phyloP scores from a whole-genome alignment of 2,888 invertebrate species.

The Ceriagrion tenellum region DNA sequence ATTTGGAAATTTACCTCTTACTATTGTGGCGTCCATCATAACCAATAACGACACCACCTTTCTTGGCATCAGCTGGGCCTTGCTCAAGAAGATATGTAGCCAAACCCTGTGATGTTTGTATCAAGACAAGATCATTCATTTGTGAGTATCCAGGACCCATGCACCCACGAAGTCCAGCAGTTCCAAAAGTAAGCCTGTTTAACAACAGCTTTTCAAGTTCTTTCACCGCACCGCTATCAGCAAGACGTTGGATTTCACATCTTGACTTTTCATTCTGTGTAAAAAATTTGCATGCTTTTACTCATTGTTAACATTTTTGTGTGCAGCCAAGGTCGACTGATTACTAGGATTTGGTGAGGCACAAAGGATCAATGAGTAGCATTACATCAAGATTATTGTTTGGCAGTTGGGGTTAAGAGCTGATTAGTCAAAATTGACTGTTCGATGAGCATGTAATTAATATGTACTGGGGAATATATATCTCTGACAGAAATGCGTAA shows the following conservation, averaged over 20 bases:
- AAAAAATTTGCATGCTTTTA: slow-evolving; percentile 63
- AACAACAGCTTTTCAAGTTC: slow-evolving; percentile 84
- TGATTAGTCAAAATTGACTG: too few relatives aligned
- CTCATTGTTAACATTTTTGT: background rate
- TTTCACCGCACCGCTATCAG: slow-evolving; percentile 80
- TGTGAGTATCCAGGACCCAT: slow-evolving; percentile 96
- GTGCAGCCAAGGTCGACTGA: too few relatives aligned
- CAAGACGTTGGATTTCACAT: slow-evolving; percentile 82
- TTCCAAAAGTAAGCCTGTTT: slow-evolving; percentile 90
- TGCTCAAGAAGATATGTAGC: slow-evolving; percentile 84
- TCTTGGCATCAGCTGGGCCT: slow-evolving; percentile 78
- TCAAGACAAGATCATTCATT: slow-evolving; percentile 97
- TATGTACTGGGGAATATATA: too few relatives aligned
- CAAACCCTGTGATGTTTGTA: slow-evolving; percentile 96
- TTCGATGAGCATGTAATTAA: too few relatives aligned
- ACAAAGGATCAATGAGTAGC: too few relatives aligned
- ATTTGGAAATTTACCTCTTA: slow-evolving; percentile 82
- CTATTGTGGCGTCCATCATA: slow-evolving; percentile 97
- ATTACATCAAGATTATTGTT: too few relatives aligned
- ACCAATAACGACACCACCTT: slow-evolving; percentile 91
- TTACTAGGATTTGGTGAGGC: too few relatives aligned
- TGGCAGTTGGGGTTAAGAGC: too few relatives aligned
- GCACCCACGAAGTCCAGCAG: slow-evolving; percentile 93
- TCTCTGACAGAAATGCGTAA: too few relatives aligned
- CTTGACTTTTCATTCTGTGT: slow-evolving; percentile 83